Percentiles rank a stretch among this genome's conserved stretches.
These are phyloP conservation scores for Ophthalmolycus amberensis DNA, from an alignment of 2,113 vertebrate genomes.

Conservation along the genomic window DNA sequence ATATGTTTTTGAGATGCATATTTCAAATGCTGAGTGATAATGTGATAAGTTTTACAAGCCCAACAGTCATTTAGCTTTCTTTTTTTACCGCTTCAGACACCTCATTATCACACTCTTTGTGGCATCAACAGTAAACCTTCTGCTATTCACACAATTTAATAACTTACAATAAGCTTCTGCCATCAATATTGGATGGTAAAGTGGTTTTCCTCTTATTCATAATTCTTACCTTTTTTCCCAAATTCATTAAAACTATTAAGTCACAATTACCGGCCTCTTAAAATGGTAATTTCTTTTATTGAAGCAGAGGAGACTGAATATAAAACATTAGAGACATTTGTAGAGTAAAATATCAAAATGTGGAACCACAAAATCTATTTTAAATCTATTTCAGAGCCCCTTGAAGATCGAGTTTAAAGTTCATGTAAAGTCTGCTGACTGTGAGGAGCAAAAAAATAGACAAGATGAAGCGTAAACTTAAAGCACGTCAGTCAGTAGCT, in stretches of 20 bases:
- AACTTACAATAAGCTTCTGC: neutral
- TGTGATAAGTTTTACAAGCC: neutral
- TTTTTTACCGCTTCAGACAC: neutral
- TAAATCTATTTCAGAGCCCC: constrained; percentile 10
- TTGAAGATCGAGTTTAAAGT: constrained; percentile 24
- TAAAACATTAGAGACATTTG: neutral
- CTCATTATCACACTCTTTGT: neutral
- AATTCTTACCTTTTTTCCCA: neutral
- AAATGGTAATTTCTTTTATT: neutral
- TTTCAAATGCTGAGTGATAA: neutral
- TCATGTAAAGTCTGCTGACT: constrained; percentile 12
- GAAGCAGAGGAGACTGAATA: neutral
- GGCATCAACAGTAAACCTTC: neutral
- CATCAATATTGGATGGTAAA: neutral
- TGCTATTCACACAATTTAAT: neutral
- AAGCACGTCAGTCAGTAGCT: constrained; percentile 23
- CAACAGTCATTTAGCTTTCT: neutral
- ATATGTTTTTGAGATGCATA: neutral
- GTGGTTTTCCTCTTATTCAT: constrained; percentile 9
- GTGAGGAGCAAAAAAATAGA: constrained; percentile 18
- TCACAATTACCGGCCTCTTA: neutral
- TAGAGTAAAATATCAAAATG: constrained; percentile 9
- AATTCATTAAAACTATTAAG: constrained; percentile 4
- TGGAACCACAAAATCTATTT: constrained; percentile 27
- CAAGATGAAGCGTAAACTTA: constrained; percentile 24